Conservation (phyloP, 2,888 invertebrate species). For the Cerceris rybyensis region DNA sequence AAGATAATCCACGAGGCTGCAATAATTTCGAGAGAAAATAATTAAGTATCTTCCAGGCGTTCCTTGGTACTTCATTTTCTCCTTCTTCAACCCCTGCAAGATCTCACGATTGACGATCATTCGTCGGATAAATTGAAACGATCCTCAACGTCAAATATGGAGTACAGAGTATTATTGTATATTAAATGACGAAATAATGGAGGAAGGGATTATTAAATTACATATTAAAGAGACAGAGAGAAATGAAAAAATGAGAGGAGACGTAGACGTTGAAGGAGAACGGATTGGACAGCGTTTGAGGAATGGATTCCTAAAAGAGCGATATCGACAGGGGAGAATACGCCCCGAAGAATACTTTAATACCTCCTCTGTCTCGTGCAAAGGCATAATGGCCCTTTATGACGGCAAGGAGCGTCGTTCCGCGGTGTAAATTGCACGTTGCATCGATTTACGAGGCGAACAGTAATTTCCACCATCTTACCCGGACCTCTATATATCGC, state of each 20-base stretch:
- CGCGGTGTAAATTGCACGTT: constrained; percentile 63
- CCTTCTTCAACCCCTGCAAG: too few relatives aligned
- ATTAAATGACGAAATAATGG: too few relatives aligned
- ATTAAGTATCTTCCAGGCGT: too few relatives aligned
- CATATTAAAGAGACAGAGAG: neutral
- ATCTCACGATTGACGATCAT: too few relatives aligned
- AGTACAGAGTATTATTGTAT: too few relatives aligned
- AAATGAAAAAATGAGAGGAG: neutral
- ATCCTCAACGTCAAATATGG: too few relatives aligned
- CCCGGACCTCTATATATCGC: constrained; percentile 11
- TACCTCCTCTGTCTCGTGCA: constrained; percentile 41
- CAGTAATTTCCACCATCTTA: constrained; percentile 62
- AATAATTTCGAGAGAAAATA: too few relatives aligned
- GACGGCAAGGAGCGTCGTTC: constrained; percentile 40
- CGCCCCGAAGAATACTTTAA: constrained; percentile 44
- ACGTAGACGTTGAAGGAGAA: neutral
- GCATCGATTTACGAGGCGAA: constrained; percentile 65
- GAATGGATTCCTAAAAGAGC: constrained; percentile 4
- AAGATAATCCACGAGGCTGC: too few relatives aligned
- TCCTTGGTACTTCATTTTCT: too few relatives aligned
- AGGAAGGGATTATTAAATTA: too few relatives aligned
- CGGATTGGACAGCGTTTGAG: neutral
- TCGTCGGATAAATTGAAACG: too few relatives aligned
- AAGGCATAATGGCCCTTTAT: constrained; percentile 50
- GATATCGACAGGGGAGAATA: constrained; percentile 26